Evolutionary conservation across 2,797 vertebrate genomes (phyloP).

Genomic region (Erethizon dorsatum): DNA sequence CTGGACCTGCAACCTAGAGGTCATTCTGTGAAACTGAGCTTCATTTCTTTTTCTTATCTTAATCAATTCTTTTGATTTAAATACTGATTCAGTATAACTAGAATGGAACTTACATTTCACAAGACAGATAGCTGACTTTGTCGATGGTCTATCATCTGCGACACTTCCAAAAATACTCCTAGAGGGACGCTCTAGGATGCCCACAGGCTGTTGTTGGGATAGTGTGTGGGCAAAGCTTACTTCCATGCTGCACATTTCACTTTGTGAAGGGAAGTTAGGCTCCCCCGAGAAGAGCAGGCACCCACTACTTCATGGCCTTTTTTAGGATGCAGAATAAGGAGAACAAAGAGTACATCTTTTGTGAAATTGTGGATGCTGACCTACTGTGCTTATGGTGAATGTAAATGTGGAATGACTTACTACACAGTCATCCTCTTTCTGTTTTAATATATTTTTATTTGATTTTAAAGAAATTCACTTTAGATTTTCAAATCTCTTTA

Average conservation of each 20-base stretch:
- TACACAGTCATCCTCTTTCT: neutral
- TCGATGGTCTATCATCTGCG: neutral
- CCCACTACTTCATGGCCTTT: neutral
- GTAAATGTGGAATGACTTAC: neutral
- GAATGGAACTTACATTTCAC: neutral
- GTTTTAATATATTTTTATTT: neutral
- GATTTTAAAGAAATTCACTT: constrained; percentile 1
- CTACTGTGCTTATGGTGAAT: neutral
- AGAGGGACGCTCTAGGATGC: neutral
- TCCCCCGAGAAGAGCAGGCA: neutral
- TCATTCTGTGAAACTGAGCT: rapidly evolving
- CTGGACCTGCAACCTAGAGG: neutral
- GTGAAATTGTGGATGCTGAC: too few relatives aligned
- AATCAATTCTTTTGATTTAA: neutral
- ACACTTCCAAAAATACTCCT: neutral
- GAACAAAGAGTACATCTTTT: neutral
- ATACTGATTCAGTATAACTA: neutral
- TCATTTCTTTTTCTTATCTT: neutral
- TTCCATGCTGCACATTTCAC: neutral
- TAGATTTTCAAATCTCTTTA: neutral
- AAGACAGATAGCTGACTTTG: neutral
- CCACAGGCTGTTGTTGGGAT: neutral
- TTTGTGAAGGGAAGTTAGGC: neutral
- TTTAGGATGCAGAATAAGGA: neutral
- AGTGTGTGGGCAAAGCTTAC: neutral